phyloP scores from a whole-genome alignment of 2,113 vertebrate genomes.

The Strix aluco region DNA sequence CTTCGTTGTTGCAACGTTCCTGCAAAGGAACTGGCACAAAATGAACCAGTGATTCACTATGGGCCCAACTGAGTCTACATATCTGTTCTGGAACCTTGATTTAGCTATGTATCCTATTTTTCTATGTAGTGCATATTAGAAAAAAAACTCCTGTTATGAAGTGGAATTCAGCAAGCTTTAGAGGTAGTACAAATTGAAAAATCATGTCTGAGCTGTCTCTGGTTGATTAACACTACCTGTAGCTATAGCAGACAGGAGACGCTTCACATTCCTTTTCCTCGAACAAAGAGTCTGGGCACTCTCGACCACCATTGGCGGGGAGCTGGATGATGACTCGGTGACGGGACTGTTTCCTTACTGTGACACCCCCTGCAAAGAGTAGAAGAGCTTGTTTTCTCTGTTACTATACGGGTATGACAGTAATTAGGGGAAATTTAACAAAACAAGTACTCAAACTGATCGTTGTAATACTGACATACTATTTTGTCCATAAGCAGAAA shows the following conservation, averaged over 20 bases:
- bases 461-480: neutral
- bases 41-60: neutral
- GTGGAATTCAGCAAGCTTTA: neutral
- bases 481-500: neutral
- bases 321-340: slow-evolving; percentile 89
- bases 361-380: slow-evolving; percentile 72
- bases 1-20: neutral
- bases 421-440: neutral
- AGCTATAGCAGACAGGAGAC: slow-evolving; percentile 81
- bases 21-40: neutral
- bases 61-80: neutral
- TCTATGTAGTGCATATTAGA: neutral
- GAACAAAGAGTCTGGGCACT: slow-evolving; percentile 89
- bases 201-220: neutral
- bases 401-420: neutral
- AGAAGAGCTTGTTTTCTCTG: neutral
- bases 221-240: slow-evolving; percentile 80
- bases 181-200: neutral
- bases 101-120: neutral
- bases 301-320: slow-evolving; percentile 88
- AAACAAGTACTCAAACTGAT: neutral
- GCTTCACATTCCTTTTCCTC: slow-evolving; percentile 89
- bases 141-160: neutral
- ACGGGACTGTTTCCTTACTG: slow-evolving; percentile 82
- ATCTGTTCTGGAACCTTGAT: neutral